phyloP scores from a whole-genome alignment of 2,797 vertebrate genomes.

The Microcaecilia unicolor region DNA sequence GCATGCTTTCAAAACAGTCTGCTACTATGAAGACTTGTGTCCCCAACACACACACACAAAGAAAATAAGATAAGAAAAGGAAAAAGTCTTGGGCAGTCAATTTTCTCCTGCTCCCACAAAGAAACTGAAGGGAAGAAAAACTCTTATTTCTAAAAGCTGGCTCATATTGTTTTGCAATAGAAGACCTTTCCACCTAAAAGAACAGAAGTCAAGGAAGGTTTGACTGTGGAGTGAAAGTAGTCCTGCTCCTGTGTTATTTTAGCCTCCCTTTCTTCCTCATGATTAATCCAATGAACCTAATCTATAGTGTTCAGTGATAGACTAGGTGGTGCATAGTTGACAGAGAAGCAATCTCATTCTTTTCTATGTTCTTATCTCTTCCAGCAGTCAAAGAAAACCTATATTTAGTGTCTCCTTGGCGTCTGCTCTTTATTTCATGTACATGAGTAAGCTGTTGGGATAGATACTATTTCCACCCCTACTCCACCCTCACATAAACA shows the following conservation, averaged over 20 bases:
- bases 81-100: too few relatives aligned
- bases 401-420: slow-evolving; percentile 46
- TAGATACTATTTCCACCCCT: too few relatives aligned
- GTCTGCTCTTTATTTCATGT: slow-evolving; percentile 27
- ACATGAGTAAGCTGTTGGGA: too few relatives aligned
- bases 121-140: slow-evolving; percentile 19
- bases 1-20: too few relatives aligned
- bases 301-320: slow-evolving; percentile 44
- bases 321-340: slow-evolving; percentile 50
- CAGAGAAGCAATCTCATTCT: slow-evolving; percentile 47
- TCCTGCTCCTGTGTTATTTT: slow-evolving; percentile 51
- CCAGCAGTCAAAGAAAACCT: slow-evolving; percentile 42
- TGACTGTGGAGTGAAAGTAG: slow-evolving; percentile 47
- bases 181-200: slow-evolving; percentile 46
- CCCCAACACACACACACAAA: too few relatives aligned
- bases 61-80: too few relatives aligned
- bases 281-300: slow-evolving; percentile 46
- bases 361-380: slow-evolving; percentile 47
- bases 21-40: too few relatives aligned
- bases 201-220: slow-evolving; percentile 43
- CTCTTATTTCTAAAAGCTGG: slow-evolving; percentile 17
- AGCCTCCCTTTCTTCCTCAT: slow-evolving; percentile 54
- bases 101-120: background rate
- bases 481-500: too few relatives aligned
- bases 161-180: slow-evolving; percentile 44